These are phyloP conservation scores for Protula sp. DNA, from an alignment of 2,888 invertebrate genomes.

Conservation along the genomic window DNA sequence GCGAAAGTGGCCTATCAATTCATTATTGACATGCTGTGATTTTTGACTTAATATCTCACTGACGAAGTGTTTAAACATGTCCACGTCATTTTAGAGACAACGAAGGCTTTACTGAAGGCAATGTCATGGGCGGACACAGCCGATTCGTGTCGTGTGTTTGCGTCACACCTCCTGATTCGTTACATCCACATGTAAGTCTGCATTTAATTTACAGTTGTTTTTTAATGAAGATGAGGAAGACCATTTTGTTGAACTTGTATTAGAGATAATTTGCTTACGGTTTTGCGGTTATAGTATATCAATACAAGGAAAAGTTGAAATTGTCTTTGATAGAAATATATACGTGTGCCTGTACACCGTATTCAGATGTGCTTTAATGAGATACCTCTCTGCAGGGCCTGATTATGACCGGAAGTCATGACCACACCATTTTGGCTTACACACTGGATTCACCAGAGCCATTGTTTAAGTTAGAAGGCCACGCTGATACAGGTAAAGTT, in stretches of 20 bases:
- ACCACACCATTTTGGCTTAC: slow-evolving; percentile 75
- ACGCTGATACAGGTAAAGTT: slow-evolving; percentile 68
- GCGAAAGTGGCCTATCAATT: no score
- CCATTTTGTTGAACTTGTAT: no score
- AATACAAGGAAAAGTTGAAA: no score
- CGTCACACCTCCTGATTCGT: slow-evolving; percentile 66
- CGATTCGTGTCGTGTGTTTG: slow-evolving; percentile 82
- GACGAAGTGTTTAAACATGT: no score
- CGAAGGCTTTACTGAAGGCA: slow-evolving; percentile 35
- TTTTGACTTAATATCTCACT: no score
- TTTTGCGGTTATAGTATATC: no score
- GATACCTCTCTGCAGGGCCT: slow-evolving; percentile 74
- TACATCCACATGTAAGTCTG: slow-evolving; percentile 58
- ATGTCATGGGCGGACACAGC: slow-evolving; percentile 64
- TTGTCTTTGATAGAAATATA: no score
- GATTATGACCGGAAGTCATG: slow-evolving; percentile 84
- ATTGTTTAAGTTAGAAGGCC: slow-evolving; percentile 68
- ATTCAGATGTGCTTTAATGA: no score
- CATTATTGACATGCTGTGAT: no score
- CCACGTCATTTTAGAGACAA: slow-evolving; percentile 51
- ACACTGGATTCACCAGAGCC: slow-evolving; percentile 67
- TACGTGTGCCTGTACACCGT: no score
- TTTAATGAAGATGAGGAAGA: neutral
- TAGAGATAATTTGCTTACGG: slow-evolving; percentile 58
- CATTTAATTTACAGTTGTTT: neutral